These are phyloP conservation scores for Diaperis boleti DNA, from an alignment of 2,888 invertebrate species.

Conservation along the genomic window DNA sequence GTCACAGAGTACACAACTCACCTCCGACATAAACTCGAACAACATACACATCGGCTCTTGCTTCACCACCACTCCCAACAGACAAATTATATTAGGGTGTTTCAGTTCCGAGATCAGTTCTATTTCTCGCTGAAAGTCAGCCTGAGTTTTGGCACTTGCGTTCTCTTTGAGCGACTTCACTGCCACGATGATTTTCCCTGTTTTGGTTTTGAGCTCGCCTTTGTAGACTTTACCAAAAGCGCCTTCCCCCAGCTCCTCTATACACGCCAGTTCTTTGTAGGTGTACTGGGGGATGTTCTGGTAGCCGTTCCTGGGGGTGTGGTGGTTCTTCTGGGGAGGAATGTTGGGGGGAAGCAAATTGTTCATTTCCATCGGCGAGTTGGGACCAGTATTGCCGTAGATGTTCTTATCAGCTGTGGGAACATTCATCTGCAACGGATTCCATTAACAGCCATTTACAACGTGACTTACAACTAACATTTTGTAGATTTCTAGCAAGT, in stretches of 20 bases:
- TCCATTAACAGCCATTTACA: not conserved
- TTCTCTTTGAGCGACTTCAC: slow-evolving; percentile 96
- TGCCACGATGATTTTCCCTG: slow-evolving; percentile 85
- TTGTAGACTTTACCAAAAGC: slow-evolving; percentile 97
- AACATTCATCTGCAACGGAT: slow-evolving; percentile 69
- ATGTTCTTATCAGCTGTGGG: slow-evolving; percentile 84
- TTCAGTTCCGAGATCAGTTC: slow-evolving; percentile 94
- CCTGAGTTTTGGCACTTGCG: slow-evolving; percentile 89
- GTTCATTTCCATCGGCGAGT: slow-evolving; percentile 84
- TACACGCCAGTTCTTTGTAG: slow-evolving; percentile 84
- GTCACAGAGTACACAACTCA: slow-evolving; percentile 45
- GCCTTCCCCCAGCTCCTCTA: slow-evolving; percentile 95
- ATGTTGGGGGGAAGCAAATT: slow-evolving; percentile 75
- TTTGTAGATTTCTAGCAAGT: slow-evolving; percentile 71
- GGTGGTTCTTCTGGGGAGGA: slow-evolving; percentile 64
- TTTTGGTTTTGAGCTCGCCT: slow-evolving; percentile 83
- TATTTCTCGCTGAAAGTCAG: slow-evolving; percentile 94
- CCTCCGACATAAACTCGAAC: slow-evolving; percentile 95
- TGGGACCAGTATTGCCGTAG: slow-evolving; percentile 82
- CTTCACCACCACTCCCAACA: slow-evolving; percentile 90
- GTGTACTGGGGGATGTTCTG: slow-evolving; percentile 86
- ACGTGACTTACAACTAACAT: slow-evolving; percentile 63
- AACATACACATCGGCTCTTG: slow-evolving; percentile 95
- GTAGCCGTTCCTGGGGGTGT: slow-evolving; percentile 59
- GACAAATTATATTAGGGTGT: slow-evolving; percentile 96